Conservation (phyloP, 2,113 vertebrate species). For the Podiceps cristatus region DNA sequence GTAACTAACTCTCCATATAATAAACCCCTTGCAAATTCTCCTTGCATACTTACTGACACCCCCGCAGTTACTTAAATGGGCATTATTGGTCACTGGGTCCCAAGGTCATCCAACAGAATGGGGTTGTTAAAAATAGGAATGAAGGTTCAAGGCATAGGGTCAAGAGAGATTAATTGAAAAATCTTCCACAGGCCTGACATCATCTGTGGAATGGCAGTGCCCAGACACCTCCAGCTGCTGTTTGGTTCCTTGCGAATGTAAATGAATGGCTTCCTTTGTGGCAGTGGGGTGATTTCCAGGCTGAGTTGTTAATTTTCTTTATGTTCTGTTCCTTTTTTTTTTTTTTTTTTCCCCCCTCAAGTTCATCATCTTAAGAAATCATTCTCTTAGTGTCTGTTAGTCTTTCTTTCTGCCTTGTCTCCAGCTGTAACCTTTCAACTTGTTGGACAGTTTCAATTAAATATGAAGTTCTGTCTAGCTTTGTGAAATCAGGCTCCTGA, state of each 20-base stretch:
- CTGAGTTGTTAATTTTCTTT: background rate
- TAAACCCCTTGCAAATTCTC: constrained; percentile 60
- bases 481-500: background rate
- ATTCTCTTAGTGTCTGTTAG: background rate
- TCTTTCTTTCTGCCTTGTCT: background rate
- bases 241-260: constrained; percentile 53
- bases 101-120: constrained; percentile 67
- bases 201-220: constrained; percentile 58
- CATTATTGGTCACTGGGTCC: constrained; percentile 67
- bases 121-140: constrained; percentile 73
- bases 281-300: background rate
- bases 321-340: background rate
- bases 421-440: background rate
- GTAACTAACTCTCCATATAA: constrained; percentile 53
- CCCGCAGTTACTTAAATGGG: constrained; percentile 70
- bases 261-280: constrained; percentile 55
- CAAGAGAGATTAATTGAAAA: constrained; percentile 79
- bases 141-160: constrained; percentile 60
- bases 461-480: background rate
- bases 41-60: constrained; percentile 42
- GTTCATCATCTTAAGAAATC: background rate
- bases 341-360: background rate
- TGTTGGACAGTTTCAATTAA: background rate
- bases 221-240: constrained; percentile 71
- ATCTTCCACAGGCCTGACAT: constrained; percentile 59